phyloP scores from a whole-genome alignment of 2,797 vertebrate species.

The Todus mexicanus region DNA sequence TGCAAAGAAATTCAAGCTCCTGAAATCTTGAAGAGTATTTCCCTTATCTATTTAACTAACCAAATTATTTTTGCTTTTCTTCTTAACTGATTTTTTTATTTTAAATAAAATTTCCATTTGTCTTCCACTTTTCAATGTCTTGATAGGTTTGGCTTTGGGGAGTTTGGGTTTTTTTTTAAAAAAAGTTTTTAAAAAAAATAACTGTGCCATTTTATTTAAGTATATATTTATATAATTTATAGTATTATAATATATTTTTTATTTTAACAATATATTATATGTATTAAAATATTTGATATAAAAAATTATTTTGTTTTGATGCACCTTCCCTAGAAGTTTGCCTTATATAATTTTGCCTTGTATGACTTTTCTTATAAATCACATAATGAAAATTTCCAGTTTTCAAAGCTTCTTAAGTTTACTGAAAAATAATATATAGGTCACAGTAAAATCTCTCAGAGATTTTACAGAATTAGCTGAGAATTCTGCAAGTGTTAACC shows the following conservation, averaged over 20 bases:
- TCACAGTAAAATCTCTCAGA: neutral
- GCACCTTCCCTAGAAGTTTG: neutral
- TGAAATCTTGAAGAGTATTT: neutral
- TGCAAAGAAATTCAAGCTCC: neutral
- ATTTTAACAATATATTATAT: too few species aligned
- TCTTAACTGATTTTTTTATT: neutral
- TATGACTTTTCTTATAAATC: neutral
- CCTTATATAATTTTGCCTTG: neutral
- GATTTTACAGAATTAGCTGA: neutral
- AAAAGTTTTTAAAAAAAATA: rapidly evolving
- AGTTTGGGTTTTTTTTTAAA: rapidly evolving
- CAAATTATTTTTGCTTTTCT: neutral
- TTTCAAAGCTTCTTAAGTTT: neutral
- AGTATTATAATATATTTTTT: too few species aligned
- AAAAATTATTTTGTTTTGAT: too few species aligned
- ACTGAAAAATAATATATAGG: neutral
- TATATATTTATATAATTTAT: too few species aligned
- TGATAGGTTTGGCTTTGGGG: neutral
- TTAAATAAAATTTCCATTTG: neutral
- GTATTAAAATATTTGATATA: too few species aligned
- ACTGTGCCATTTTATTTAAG: neutral
- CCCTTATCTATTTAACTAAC: neutral
- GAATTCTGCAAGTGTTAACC: neutral
- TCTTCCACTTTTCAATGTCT: neutral
- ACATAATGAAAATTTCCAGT: neutral